A percentile compares a stretch with the other conserved stretches of the same genome.
Evolutionary conservation across 2,888 invertebrate species (phyloP).

Genomic region (Pheosia gnoma): DNA sequence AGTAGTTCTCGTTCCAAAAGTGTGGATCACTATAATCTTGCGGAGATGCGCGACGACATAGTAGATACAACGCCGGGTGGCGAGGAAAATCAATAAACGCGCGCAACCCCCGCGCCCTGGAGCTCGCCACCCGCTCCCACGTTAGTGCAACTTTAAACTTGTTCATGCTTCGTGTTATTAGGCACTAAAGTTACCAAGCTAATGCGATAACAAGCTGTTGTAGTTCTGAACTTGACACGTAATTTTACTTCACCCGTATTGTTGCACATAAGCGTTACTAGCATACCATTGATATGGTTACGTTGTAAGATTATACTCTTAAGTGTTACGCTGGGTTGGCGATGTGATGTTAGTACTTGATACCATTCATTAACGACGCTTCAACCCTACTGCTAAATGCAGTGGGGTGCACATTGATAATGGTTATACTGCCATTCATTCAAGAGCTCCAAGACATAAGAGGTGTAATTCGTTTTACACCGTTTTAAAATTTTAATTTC

Average conservation of each 20-base stretch:
- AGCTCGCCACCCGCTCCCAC: slow-evolving; percentile 30
- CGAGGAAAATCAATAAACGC: slow-evolving; percentile 78
- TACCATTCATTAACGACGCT: too few relatives aligned
- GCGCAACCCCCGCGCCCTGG: slow-evolving; percentile 57
- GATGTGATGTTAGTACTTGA: not conserved
- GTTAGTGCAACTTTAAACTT: slow-evolving; percentile 57
- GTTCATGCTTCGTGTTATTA: slow-evolving; percentile 51
- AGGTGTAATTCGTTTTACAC: too few relatives aligned
- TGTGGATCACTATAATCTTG: slow-evolving; percentile 33
- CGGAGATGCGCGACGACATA: slow-evolving; percentile 55
- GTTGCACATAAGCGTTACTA: not conserved
- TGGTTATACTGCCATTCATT: too few relatives aligned
- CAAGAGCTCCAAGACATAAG: too few relatives aligned
- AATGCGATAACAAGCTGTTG: not conserved
- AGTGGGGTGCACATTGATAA: too few relatives aligned
- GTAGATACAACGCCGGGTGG: slow-evolving; percentile 41
- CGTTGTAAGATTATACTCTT: not conserved
- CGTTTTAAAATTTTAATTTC: too few relatives aligned
- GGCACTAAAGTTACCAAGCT: slow-evolving; percentile 18
- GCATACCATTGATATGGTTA: not conserved
- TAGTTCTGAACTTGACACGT: not conserved
- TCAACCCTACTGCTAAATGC: too few relatives aligned
- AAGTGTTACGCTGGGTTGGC: not conserved
- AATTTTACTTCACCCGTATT: not conserved
- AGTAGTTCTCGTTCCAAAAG: slow-evolving; percentile 15